Conservation (phyloP, 2,113 vertebrate species). For the Neopipo cinnamomea region DNA sequence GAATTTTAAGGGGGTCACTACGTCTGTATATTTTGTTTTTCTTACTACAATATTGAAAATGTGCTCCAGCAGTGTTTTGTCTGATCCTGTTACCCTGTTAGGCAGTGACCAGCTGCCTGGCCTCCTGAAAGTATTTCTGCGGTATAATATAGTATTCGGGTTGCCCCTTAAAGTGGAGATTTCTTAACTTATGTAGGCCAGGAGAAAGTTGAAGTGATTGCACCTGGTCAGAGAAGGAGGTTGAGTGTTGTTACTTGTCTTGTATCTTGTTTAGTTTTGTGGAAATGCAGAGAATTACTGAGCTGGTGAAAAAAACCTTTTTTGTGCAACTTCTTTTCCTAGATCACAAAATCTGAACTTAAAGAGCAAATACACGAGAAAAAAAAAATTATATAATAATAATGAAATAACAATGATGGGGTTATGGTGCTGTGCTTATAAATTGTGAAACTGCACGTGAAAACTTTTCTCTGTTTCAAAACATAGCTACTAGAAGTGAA, state of each 20-base stretch:
- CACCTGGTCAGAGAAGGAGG: not conserved
- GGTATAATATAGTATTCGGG: not conserved
- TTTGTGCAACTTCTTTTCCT: not conserved
- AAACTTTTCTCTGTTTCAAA: not conserved
- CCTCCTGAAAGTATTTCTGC: not conserved
- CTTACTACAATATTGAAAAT: not conserved
- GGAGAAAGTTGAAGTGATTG: not conserved
- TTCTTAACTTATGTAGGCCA: not conserved
- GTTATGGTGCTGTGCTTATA: not conserved
- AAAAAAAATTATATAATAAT: not conserved
- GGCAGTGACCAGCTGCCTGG: not conserved
- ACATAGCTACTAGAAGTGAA: not conserved
- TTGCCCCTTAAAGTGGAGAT: not conserved
- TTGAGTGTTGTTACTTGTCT: not conserved
- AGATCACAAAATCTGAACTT: not conserved
- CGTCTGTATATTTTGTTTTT: not conserved
- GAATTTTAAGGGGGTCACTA: not conserved
- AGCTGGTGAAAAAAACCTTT: not conserved
- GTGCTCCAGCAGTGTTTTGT: not conserved
- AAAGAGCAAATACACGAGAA: not conserved
- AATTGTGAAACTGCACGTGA: not conserved
- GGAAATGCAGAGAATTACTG: not conserved
- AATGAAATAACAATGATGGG: not conserved
- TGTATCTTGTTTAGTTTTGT: not conserved
- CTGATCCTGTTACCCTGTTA: not conserved